phyloP scores from a whole-genome alignment of 1,140 invertebrate genomes.

The Oscheius sp. region DNA sequence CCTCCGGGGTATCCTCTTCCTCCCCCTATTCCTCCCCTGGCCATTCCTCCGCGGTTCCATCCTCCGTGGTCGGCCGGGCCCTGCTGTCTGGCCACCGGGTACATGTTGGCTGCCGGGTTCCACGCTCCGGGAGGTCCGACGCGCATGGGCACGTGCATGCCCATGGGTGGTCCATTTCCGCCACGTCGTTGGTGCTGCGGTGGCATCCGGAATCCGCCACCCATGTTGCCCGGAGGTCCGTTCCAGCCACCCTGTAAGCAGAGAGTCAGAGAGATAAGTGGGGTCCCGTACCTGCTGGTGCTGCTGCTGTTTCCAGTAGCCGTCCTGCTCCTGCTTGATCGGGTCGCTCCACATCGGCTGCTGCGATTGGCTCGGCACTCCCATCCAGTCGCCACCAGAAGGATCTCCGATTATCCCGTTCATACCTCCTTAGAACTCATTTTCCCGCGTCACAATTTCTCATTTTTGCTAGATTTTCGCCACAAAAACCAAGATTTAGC shows the following conservation, averaged over 20 bases:
- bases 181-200: not conserved
- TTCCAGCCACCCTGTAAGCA: not conserved
- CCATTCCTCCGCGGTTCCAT: conserved; percentile 20
- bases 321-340: conserved; percentile 30
- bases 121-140: conserved; percentile 1
- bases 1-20: conserved; percentile 21
- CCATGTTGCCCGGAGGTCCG: conserved; percentile 3
- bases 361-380: conserved; percentile 3
- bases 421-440: not conserved
- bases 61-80: not conserved
- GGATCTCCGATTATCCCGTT: conserved; percentile 22
- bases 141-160: conserved; percentile 6
- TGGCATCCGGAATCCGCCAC: conserved; percentile 13
- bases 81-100: not conserved
- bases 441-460: not conserved
- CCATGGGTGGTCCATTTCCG: not conserved
- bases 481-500: no score
- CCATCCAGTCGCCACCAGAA: conserved; percentile 10
- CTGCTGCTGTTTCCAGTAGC: conserved; percentile 35
- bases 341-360: conserved; percentile 31
- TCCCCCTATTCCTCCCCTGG: conserved; percentile 17
- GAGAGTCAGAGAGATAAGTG: not conserved
- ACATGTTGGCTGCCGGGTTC: conserved; percentile 5
- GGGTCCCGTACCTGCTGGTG: not conserved
- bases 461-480: not conserved